These are phyloP conservation scores for Platerodrilus igneus DNA, from an alignment of 2,888 invertebrate genomes.

Conservation along the genomic window DNA sequence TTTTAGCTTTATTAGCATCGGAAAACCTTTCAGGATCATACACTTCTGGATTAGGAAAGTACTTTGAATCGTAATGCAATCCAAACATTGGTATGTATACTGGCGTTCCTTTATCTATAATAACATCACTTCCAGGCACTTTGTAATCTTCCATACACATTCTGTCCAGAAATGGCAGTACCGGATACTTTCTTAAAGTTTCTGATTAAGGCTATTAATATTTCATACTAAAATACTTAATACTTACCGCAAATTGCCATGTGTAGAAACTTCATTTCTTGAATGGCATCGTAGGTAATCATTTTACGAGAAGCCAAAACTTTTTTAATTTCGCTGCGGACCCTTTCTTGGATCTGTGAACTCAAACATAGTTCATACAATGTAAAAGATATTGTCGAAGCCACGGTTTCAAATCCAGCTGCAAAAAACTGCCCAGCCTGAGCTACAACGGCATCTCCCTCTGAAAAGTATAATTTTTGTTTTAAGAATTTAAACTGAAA, in stretches of 20 bases:
- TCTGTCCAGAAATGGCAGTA: conserved; percentile 39
- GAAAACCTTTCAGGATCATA: conserved; percentile 45
- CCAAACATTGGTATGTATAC: conserved; percentile 40
- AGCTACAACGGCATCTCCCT: conserved; percentile 54
- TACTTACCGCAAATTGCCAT: conserved; percentile 53
- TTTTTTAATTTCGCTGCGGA: conserved; percentile 50
- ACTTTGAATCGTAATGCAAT: conserved; percentile 41
- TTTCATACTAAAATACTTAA: too few relatives aligned
- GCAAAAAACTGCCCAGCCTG: conserved; percentile 58
- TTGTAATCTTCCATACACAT: conserved; percentile 35
- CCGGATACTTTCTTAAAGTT: conserved; percentile 46
- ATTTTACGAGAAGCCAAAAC: conserved; percentile 44
- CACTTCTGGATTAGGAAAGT: conserved; percentile 42
- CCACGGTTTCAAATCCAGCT: conserved; percentile 60
- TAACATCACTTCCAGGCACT: conserved; percentile 31
- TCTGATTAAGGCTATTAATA: conserved; percentile 42
- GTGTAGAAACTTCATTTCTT: conserved; percentile 55
- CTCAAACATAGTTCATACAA: conserved; percentile 54
- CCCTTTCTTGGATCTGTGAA: conserved; percentile 51
- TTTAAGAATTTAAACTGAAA: conserved; percentile 34
- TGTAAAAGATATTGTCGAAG: conserved; percentile 54
- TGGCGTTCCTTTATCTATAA: conserved; percentile 40
- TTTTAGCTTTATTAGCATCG: conserved; percentile 28
- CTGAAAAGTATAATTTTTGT: too few relatives aligned
- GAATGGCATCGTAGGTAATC: conserved; percentile 52